Conservation (phyloP, 2,113 vertebrate species). For the Sula dactylatra region DNA sequence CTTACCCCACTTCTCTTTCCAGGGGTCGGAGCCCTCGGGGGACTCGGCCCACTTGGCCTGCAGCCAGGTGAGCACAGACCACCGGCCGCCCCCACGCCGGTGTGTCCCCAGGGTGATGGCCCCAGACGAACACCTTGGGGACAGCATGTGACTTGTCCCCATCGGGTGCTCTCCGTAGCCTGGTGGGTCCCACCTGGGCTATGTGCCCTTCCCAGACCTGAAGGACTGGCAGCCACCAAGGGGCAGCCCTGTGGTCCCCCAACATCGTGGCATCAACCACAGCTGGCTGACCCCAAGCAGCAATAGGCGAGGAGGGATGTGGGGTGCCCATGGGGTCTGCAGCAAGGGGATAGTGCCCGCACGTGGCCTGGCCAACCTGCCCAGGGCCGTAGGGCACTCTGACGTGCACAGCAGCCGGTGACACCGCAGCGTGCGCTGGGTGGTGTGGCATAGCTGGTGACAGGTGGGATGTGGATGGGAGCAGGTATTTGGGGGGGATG, state of each 20-base stretch:
- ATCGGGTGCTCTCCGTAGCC: accelerated
- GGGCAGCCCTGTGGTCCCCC: not conserved
- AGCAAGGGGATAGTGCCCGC: not conserved
- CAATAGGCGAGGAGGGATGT: not conserved
- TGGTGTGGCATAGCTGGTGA: not conserved
- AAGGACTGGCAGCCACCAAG: not conserved
- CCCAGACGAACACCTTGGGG: not conserved
- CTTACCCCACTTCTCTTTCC: slow-evolving; percentile 20
- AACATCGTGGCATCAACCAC: accelerated
- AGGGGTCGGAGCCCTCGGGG: slow-evolving; percentile 63
- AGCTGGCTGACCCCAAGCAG: not conserved
- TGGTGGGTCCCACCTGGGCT: not conserved
- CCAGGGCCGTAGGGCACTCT: accelerated
- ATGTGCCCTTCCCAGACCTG: not conserved
- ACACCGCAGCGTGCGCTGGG: not conserved
- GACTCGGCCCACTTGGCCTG: slow-evolving; percentile 31
- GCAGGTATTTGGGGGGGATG: not conserved
- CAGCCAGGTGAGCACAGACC: slow-evolving; percentile 56
- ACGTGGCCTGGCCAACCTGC: not conserved
- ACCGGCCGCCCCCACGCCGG: accelerated
- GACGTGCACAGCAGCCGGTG: accelerated
- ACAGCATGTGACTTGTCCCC: not conserved
- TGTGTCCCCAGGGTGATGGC: accelerated
- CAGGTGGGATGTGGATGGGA: not conserved
- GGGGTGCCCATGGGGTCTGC: not conserved